These are phyloP conservation scores for Trissoscelio sp. DNA, from an alignment of 2,888 invertebrate species.

Conservation along the genomic window DNA sequence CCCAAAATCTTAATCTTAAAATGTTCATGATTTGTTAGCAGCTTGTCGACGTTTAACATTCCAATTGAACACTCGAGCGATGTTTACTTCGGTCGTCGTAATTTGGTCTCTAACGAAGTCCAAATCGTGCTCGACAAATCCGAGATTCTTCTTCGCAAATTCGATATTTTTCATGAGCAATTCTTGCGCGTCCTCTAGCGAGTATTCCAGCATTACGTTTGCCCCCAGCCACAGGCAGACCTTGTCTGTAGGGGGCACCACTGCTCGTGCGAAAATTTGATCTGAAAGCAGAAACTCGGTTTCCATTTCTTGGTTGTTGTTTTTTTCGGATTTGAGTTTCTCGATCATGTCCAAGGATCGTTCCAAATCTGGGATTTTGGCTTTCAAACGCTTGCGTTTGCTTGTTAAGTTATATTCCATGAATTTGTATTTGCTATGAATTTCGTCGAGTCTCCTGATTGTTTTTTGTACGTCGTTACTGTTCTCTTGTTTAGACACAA, in stretches of 20 bases:
- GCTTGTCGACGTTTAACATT: slow-evolving; percentile 91
- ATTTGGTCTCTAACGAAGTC: slow-evolving; percentile 98
- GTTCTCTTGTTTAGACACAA: slow-evolving; percentile 93
- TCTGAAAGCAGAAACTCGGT: slow-evolving; percentile 97
- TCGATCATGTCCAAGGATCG: slow-evolving; percentile 96
- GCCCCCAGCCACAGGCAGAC: slow-evolving; percentile 94
- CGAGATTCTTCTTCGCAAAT: slow-evolving; percentile 92
- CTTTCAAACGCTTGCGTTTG: slow-evolving; percentile 93
- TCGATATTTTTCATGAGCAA: slow-evolving; percentile 92
- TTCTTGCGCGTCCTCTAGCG: slow-evolving; percentile 94
- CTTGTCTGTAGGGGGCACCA: slow-evolving; percentile 94
- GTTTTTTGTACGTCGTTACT: slow-evolving; percentile 93
- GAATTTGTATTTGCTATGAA: slow-evolving; percentile 97
- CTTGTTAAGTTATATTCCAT: slow-evolving; percentile 97
- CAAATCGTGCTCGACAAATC: slow-evolving; percentile 95
- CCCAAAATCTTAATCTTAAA: too few relatives aligned
- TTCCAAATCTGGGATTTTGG: slow-evolving; percentile 97
- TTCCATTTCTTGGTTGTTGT: slow-evolving; percentile 87
- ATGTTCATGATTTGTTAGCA: slow-evolving; percentile 27
- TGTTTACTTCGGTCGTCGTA: slow-evolving; percentile 99
- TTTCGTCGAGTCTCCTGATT: slow-evolving; percentile 93
- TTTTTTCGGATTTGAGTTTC: slow-evolving; percentile 92
- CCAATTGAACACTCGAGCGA: slow-evolving; percentile 99
- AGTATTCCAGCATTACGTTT: slow-evolving; percentile 99
- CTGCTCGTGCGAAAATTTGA: slow-evolving; percentile 92